phyloP scores from a whole-genome alignment of 2,113 vertebrate genomes.

The Elephantulus edwardii region DNA sequence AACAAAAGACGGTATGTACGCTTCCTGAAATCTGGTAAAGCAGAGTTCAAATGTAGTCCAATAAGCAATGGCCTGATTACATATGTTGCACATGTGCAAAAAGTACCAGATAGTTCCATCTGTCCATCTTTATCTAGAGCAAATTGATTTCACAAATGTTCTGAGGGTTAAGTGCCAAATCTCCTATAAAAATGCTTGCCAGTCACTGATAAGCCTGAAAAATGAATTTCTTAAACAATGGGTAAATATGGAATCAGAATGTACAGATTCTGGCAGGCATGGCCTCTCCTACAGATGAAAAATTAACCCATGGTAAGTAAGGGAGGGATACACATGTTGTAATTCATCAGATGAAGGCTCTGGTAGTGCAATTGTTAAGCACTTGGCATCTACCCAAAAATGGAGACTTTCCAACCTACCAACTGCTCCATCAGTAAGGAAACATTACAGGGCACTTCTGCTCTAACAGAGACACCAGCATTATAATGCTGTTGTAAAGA shows the following conservation, averaged over 20 bases:
- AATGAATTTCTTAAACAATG: conserved; percentile 39
- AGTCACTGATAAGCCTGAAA: conserved; percentile 44
- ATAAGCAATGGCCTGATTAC: neutral
- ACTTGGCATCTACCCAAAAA: neutral
- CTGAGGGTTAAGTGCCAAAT: conserved; percentile 48
- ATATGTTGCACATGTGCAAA: conserved; percentile 16
- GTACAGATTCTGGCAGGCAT: neutral
- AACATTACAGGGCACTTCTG: neutral
- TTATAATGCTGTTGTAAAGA: too few relatives aligned
- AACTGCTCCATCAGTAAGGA: neutral
- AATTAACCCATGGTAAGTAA: neutral
- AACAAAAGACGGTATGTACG: neutral
- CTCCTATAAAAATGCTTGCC: conserved; percentile 44
- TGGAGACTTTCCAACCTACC: neutral
- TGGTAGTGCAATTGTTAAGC: neutral
- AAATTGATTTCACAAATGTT: conserved; percentile 74
- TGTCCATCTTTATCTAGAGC: conserved; percentile 68
- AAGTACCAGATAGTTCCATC: conserved; percentile 64
- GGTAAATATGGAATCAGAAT: neutral
- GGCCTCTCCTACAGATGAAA: neutral
- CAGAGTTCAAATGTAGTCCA: conserved; percentile 29
- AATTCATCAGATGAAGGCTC: neutral
- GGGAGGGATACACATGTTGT: neutral
- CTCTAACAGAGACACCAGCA: too few relatives aligned
- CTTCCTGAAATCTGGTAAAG: conserved; percentile 64